These are phyloP conservation scores for Myotis davidii DNA, from an alignment of 2,113 vertebrate genomes.

Conservation along the genomic window DNA sequence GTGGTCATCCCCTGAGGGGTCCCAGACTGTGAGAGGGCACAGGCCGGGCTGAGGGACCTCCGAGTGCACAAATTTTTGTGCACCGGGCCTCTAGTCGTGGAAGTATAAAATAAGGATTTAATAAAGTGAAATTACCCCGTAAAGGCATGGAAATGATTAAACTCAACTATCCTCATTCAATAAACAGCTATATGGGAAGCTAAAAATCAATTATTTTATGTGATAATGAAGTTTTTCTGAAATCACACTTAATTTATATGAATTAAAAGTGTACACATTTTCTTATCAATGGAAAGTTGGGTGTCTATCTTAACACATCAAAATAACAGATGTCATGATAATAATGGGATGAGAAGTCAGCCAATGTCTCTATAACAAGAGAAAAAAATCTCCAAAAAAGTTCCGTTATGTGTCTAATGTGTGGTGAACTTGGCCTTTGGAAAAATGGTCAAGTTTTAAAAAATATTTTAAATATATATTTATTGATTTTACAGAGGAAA, in stretches of 20 bases:
- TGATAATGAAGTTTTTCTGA: constrained; percentile 43
- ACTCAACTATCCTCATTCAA: background rate
- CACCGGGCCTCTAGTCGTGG: background rate
- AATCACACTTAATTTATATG: constrained; percentile 9
- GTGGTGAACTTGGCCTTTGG: constrained; percentile 14
- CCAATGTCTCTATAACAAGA: background rate
- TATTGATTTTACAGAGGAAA: no score
- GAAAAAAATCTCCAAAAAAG: background rate
- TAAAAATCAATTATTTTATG: constrained; percentile 51
- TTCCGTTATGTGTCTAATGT: background rate
- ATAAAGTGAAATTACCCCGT: constrained; percentile 35
- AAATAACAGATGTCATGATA: background rate
- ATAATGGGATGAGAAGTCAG: background rate
- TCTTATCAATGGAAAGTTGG: background rate
- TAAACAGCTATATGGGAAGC: background rate
- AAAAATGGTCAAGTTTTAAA: background rate
- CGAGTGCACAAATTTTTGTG: no score
- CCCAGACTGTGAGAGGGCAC: no score
- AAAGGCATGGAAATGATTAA: constrained; percentile 35
- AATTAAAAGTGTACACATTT: constrained; percentile 38
- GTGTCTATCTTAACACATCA: background rate
- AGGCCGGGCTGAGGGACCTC: no score
- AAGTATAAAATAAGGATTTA: constrained; percentile 59
- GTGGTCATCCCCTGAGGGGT: no score
- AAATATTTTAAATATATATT: no score